phyloP scores from a whole-genome alignment of 2,888 invertebrate genomes.

The Horisme vitalbata region DNA sequence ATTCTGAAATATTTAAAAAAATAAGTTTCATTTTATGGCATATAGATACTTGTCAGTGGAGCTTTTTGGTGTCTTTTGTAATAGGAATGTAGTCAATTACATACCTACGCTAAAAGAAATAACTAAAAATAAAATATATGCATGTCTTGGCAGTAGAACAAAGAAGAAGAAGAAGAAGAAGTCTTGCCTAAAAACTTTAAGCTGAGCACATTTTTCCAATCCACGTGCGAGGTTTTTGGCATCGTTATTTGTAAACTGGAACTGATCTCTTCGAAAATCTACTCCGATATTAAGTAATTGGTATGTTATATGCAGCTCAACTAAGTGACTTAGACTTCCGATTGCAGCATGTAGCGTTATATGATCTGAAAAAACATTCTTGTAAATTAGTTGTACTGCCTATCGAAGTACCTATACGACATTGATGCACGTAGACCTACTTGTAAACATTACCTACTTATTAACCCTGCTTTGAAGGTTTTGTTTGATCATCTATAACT shows the following conservation, averaged over 20 bases:
- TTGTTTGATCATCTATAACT: too few relatives aligned
- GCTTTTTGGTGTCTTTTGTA: too few relatives aligned
- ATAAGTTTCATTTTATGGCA: background rate
- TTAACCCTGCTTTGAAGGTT: too few relatives aligned
- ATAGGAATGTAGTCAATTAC: too few relatives aligned
- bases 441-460: too few relatives aligned
- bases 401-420: too few relatives aligned
- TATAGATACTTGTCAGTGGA: too few relatives aligned
- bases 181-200: conserved; percentile 62
- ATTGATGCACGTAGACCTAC: too few relatives aligned
- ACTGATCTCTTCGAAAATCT: conserved; percentile 71
- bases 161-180: too few relatives aligned
- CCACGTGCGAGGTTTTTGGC: conserved; percentile 71
- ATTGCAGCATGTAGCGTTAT: conserved; percentile 76
- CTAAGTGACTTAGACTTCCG: conserved; percentile 67
- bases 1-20: conserved; percentile 52
- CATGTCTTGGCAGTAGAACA: too few relatives aligned
- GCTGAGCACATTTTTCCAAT: conserved; percentile 63
- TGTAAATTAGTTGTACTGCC: background rate
- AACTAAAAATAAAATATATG: too few relatives aligned
- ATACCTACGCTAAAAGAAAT: too few relatives aligned
- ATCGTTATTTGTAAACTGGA: conserved; percentile 76
- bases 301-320: conserved; percentile 70
- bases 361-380: conserved; percentile 57
- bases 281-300: conserved; percentile 63